Evolutionary conservation across 2,888 invertebrate genomes (phyloP).

Genomic region (Zygaena filipendulae): DNA sequence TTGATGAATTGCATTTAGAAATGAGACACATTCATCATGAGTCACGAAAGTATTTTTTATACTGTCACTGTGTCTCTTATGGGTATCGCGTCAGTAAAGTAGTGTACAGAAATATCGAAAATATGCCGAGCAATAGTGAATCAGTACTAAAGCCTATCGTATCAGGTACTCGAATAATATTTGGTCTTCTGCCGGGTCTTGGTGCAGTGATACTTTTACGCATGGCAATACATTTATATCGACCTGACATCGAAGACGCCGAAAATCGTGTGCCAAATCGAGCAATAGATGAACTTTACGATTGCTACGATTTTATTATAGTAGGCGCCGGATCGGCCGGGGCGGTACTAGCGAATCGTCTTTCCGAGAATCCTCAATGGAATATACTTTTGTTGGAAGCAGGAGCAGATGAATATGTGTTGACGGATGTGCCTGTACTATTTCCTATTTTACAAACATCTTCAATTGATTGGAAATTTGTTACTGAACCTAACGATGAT

Average conservation of each 20-base stretch:
- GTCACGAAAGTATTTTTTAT: too few species aligned
- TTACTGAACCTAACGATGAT: constrained; percentile 75
- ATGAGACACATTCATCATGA: too few species aligned
- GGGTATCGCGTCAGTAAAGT: too few species aligned
- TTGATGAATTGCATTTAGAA: too few species aligned
- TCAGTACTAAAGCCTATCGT: constrained; percentile 43
- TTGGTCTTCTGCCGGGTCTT: constrained; percentile 74
- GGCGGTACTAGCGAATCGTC: constrained; percentile 79
- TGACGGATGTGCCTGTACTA: constrained; percentile 78
- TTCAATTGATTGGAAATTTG: constrained; percentile 84
- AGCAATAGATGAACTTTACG: constrained; percentile 57
- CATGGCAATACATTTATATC: constrained; percentile 69
- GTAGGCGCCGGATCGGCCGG: constrained; percentile 88
- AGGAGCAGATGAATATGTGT: constrained; percentile 77
- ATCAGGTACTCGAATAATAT: constrained; percentile 72
- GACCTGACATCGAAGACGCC: constrained; percentile 78
- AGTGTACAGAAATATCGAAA: constrained; percentile 7
- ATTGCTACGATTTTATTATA: constrained; percentile 81
- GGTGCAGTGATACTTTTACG: constrained; percentile 73
- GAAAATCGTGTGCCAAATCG: constrained; percentile 70
- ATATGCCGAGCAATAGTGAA: constrained; percentile 32
- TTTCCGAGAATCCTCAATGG: constrained; percentile 80
- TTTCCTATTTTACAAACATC: constrained; percentile 79
- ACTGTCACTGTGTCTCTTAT: too few species aligned
- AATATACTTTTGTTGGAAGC: constrained; percentile 83